Base-by-base conservation (phyloP, 2,113 vertebrate species). In the Phalacrocorax aristotelis region DNA sequence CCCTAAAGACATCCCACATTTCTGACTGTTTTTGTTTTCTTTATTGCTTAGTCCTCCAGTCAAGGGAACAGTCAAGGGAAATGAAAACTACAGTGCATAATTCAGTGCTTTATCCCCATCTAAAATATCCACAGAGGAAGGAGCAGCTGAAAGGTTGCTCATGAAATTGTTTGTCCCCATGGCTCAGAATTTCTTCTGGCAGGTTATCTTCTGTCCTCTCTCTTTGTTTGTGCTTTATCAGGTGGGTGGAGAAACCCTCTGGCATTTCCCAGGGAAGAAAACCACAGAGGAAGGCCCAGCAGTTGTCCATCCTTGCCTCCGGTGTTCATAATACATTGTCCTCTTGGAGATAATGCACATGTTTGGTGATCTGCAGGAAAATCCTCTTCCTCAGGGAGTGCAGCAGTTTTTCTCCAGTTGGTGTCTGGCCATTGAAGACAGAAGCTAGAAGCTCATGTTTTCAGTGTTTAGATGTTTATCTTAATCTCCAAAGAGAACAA, bases 191-290 rank as follows among this genome's bases (percentile, higher is more conserved):
- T 80, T 95, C 74, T 16, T 74, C 96, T 83, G 98, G 94, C 72
- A 61, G 54, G 13, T 86, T 40, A 2, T 83, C 91, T 89, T 99
- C 98, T 38, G 98, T 96, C 32, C 97, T 17, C 18, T 44, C 17
- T 96, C 7, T 86, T 62, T 95, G 98, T 98, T 61, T 98, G 98
- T 69, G 97, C 98, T 5, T 98, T 97, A 46, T 98, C 95, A 1
- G 98, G 98, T 61, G 98, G 97, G 34, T 98, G 79, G 7, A 99
- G 97, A 95, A 99, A 96, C 89, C 98, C 91, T 34, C 95, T 97
- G 40, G 98, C 97, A 10, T 98, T 98, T 42, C 98, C 98, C 6
- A 98, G 98, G 96, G 98, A 99, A 42, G 26, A 98, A 30, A 83
- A 66, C 20, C 13, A 7, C 46, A 68, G 44, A 51, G 34, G 29